phyloP scores from a whole-genome alignment of 2,797 vertebrate genomes.

The Malacoraja senta region DNA sequence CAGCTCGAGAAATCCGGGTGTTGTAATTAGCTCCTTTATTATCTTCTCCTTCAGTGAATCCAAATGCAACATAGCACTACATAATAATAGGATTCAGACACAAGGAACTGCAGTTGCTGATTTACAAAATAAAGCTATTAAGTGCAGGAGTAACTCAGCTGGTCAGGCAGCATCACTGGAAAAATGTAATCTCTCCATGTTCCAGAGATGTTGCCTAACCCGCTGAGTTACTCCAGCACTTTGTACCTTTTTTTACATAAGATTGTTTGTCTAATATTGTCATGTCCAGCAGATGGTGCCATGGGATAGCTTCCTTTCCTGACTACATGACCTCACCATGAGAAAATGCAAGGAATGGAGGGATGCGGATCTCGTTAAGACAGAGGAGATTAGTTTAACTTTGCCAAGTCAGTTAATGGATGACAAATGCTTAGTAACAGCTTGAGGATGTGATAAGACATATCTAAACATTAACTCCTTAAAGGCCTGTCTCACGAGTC shows the following conservation, averaged over 20 bases:
- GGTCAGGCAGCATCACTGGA: no score
- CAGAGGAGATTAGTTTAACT: no score
- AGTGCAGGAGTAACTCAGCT: no score
- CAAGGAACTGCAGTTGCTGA: no score
- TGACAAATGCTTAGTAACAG: not conserved
- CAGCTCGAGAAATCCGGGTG: not conserved
- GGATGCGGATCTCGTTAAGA: no score
- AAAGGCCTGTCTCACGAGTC: no score
- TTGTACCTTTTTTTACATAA: not conserved
- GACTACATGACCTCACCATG: not conserved
- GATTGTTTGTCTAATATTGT: not conserved
- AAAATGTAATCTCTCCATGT: no score
- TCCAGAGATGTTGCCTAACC: no score
- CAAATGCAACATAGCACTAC: not conserved
- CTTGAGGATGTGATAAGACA: not conserved
- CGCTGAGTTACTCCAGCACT: no score
- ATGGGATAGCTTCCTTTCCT: not conserved
- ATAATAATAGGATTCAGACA: not conserved
- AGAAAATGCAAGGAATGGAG: not conserved
- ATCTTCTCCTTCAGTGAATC: not conserved
- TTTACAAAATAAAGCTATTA: no score
- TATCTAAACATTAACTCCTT: not conserved
- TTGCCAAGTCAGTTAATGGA: not conserved
- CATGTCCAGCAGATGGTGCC: not conserved
- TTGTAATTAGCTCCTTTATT: not conserved